phyloP scores from a whole-genome alignment of 2,888 invertebrate species.

The Azorinus chamasolen region DNA sequence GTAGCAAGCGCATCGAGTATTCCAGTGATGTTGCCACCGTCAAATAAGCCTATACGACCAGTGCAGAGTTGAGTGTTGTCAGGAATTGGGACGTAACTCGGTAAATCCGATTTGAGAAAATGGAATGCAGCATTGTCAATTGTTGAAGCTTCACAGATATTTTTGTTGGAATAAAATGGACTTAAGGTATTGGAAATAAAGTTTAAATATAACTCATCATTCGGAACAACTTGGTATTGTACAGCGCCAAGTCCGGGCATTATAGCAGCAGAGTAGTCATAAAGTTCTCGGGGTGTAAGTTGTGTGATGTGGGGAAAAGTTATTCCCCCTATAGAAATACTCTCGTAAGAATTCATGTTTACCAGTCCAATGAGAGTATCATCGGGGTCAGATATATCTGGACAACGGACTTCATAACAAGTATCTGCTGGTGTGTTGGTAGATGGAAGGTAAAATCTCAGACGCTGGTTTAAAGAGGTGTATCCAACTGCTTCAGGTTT shows the following conservation, averaged over 20 bases:
- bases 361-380: conserved; percentile 27
- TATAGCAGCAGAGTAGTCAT: conserved; percentile 15
- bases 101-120: conserved; percentile 25
- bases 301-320: conserved; percentile 7
- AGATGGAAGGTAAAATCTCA: conserved; percentile 19
- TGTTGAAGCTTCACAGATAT: conserved; percentile 11
- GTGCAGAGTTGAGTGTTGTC: conserved; percentile 34
- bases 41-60: conserved; percentile 18
- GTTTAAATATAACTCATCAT: conserved; percentile 32
- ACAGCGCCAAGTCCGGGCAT: conserved; percentile 2
- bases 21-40: conserved; percentile 5
- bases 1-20: no score
- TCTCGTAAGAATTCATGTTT: conserved; percentile 33
- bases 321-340: conserved; percentile 29
- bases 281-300: conserved; percentile 18
- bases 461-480: conserved; percentile 10
- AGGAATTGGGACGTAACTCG: conserved; percentile 35
- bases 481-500: no score
- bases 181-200: conserved; percentile 13
- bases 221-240: conserved; percentile 16
- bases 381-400: conserved; percentile 5
- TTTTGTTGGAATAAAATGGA: conserved; percentile 22
- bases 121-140: conserved; percentile 31
- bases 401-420: conserved; percentile 39
- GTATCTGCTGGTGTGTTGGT: conserved; percentile 23